Conservation (phyloP, 2,888 invertebrate genomes). For the Neria commutata region DNA sequence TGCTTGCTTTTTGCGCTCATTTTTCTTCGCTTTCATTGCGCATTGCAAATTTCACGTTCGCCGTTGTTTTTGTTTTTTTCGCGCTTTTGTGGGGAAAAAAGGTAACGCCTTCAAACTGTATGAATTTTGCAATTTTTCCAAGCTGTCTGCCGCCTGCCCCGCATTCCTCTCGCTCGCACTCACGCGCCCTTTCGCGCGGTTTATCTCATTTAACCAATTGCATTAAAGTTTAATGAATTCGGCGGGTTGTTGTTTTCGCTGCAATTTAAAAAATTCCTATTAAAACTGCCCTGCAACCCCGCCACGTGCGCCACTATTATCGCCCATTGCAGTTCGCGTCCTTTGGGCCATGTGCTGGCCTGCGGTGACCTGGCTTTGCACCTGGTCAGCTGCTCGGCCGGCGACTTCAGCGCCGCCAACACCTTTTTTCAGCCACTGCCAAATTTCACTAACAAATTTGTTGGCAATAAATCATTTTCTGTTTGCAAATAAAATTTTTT, state of each 20-base stretch:
- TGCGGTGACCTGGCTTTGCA: background rate
- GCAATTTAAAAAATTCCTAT: background rate
- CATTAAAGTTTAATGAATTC: conserved; percentile 2
- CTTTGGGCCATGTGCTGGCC: background rate
- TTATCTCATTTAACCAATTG: no score
- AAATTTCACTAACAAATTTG: conserved; percentile 31
- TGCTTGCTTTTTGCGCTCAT: conserved; percentile 43
- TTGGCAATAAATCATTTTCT: conserved; percentile 30
- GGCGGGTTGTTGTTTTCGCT: background rate
- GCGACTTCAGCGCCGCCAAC: background rate
- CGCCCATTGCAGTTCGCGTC: background rate
- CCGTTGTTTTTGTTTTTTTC: background rate
- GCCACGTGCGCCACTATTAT: no score
- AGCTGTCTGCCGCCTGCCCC: background rate
- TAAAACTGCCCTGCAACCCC: no score
- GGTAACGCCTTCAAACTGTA: conserved; percentile 57
- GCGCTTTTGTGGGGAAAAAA: conserved; percentile 35
- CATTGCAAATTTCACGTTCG: conserved; percentile 7
- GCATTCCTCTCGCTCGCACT: background rate
- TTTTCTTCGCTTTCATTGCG: conserved; percentile 18
- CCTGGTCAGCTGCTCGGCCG: no score
- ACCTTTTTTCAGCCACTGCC: background rate
- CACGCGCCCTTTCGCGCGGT: no score
- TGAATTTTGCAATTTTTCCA: conserved; percentile 25
- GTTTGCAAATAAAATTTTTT: conserved; percentile 7